phyloP scores from a whole-genome alignment of 2,888 invertebrate genomes.

The Gonocerus acuteangulatus region DNA sequence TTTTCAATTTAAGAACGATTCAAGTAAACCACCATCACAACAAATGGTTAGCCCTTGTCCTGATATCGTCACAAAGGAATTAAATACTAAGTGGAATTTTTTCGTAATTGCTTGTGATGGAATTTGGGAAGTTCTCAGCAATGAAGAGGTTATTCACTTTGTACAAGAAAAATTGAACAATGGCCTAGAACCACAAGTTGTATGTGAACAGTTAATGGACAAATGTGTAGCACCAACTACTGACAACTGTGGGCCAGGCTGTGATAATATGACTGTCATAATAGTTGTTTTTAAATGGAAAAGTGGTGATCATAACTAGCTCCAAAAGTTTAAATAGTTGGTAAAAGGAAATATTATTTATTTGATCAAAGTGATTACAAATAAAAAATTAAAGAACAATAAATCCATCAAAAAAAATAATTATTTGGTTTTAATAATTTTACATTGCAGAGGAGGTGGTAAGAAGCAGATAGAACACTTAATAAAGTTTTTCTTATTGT shows the following conservation, averaged over 20 bases:
- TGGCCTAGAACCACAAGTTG: conserved; percentile 80
- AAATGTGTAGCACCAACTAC: conserved; percentile 92
- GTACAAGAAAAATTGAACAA: conserved; percentile 71
- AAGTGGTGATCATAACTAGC: neutral
- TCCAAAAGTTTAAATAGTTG: too few species aligned
- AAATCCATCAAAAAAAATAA: too few species aligned
- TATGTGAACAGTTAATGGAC: conserved; percentile 90
- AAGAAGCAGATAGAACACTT: too few species aligned
- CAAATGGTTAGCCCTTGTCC: conserved; percentile 82
- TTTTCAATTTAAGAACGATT: conserved; percentile 26
- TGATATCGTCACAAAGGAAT: conserved; percentile 72
- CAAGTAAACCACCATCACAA: neutral
- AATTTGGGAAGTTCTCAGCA: conserved; percentile 97
- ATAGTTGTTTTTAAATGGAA: conserved; percentile 49
- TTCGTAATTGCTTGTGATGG: conserved; percentile 95
- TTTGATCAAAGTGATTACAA: too few species aligned
- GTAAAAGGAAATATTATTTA: too few species aligned
- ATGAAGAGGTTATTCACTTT: conserved; percentile 86
- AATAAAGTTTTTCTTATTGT: too few species aligned
- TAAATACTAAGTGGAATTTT: conserved; percentile 89
- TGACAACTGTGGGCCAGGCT: conserved; percentile 79
- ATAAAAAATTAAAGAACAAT: too few species aligned
- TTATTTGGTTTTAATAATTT: too few species aligned
- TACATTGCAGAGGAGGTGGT: too few species aligned
- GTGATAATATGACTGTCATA: conserved; percentile 97